These are phyloP conservation scores for Galerucella nymphaeae DNA, from an alignment of 2,888 invertebrate genomes.

Conservation along the genomic window DNA sequence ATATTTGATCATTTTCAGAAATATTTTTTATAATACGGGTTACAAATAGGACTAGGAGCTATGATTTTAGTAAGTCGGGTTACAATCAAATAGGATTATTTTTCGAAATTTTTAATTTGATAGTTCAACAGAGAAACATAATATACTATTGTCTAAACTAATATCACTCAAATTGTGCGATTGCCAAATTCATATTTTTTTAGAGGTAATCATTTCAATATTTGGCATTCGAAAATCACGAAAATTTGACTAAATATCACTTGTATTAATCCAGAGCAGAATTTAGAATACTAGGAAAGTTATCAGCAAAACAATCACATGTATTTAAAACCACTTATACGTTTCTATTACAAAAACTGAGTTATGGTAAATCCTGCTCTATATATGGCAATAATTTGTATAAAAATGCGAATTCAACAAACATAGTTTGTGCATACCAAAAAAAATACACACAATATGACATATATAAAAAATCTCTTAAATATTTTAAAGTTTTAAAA, in stretches of 20 bases:
- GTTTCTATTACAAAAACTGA: too few species aligned
- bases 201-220: slow-evolving; percentile 32
- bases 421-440: not conserved
- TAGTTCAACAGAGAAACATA: slow-evolving; percentile 21
- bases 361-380: not conserved
- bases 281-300: slow-evolving; percentile 10
- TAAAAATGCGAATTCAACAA: not conserved
- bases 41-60: too few species aligned
- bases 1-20: too few species aligned
- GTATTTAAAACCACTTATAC: too few species aligned
- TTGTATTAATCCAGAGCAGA: slow-evolving; percentile 15
- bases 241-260: slow-evolving; percentile 33
- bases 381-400: slow-evolving; percentile 8
- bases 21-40: too few species aligned
- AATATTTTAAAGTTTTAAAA: not conserved
- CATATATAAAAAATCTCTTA: not conserved
- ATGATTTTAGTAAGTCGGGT: too few species aligned
- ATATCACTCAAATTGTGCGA: slow-evolving; percentile 46
- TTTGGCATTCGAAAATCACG: slow-evolving; percentile 41
- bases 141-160: slow-evolving; percentile 36
- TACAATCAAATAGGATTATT: not conserved
- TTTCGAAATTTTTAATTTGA: slow-evolving; percentile 17
- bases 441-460: not conserved
- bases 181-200: slow-evolving; percentile 24
- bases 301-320: not conserved